Evolutionary conservation across 2,888 invertebrate species (phyloP).

Genomic region (Torymus texanus): DNA sequence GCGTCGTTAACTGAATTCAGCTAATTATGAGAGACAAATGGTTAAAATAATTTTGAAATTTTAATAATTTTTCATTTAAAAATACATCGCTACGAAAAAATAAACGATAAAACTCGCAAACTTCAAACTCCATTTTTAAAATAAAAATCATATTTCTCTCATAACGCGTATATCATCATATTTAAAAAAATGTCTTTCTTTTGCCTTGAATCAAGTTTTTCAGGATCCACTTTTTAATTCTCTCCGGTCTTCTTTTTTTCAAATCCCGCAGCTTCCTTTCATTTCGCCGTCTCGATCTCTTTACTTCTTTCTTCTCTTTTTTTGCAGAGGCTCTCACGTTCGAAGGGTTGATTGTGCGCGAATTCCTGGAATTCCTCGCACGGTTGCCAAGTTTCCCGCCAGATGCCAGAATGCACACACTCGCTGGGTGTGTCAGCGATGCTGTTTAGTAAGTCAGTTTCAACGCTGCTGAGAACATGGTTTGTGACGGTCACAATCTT

Average conservation of each 20-base stretch:
- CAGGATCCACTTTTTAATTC: not conserved
- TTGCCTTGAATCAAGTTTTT: not conserved
- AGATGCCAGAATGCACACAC: not conserved
- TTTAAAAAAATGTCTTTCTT: not conserved
- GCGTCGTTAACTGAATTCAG: no score
- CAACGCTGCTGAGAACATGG: no score
- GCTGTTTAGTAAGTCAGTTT: no score
- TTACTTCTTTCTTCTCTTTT: not conserved
- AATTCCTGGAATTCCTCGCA: constrained; percentile 30
- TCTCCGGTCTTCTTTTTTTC: not conserved
- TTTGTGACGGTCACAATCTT: no score
- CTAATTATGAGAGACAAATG: not conserved
- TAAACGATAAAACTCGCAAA: no score
- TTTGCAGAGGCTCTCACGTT: constrained; percentile 23
- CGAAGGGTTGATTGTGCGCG: constrained; percentile 41
- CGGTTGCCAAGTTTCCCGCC: constrained; percentile 27
- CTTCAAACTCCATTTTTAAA: no score
- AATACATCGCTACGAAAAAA: no score
- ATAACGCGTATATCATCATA: no score
- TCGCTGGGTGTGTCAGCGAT: not conserved
- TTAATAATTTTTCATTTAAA: no score
- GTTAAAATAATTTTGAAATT: no score
- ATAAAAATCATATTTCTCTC: no score
- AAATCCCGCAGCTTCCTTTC: not conserved
- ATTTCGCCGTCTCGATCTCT: not conserved